phyloP scores from a whole-genome alignment of 2,113 vertebrate species.

The Beaufortia kweichowensis region DNA sequence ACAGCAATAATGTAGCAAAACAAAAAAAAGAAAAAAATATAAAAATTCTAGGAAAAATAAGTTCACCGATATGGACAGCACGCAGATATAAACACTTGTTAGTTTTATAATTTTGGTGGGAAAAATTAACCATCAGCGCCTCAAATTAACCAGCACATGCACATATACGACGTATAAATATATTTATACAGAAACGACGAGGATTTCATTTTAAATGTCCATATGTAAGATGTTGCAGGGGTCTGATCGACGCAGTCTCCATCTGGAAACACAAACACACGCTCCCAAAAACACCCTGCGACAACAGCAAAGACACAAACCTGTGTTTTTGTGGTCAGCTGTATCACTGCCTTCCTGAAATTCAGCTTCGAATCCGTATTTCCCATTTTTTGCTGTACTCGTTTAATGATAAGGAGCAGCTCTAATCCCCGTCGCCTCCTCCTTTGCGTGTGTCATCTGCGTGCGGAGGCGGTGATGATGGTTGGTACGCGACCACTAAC shows the following conservation, averaged over 20 bases:
- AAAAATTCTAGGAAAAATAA: not conserved
- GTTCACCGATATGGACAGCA: not conserved
- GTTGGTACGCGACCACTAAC: slow-evolving; percentile 43
- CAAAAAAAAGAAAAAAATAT: not conserved
- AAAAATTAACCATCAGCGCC: not conserved
- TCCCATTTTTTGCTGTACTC: slow-evolving; percentile 77
- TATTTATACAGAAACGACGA: not conserved
- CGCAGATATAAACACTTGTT: not conserved
- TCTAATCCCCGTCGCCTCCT: slow-evolving; percentile 67
- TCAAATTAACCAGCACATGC: not conserved
- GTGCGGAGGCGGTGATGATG: slow-evolving; percentile 61
- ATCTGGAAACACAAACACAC: slow-evolving; percentile 16
- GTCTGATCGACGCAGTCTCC: slow-evolving; percentile 43
- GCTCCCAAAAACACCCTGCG: not conserved
- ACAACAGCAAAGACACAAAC: slow-evolving; percentile 60
- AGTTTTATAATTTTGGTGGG: not conserved
- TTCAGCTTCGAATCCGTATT: slow-evolving; percentile 94
- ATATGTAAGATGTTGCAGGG: slow-evolving; percentile 34
- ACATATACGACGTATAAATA: not conserved
- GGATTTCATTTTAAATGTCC: not conserved
- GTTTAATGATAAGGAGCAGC: slow-evolving; percentile 58
- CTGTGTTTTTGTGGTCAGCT: slow-evolving; percentile 98
- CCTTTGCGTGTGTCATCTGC: slow-evolving; percentile 65
- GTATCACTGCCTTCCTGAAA: slow-evolving; percentile 98
- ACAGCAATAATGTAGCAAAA: not conserved